Evolutionary conservation across 2,113 vertebrate genomes (phyloP).

Genomic region (Chelonoidis abingdonii): DNA sequence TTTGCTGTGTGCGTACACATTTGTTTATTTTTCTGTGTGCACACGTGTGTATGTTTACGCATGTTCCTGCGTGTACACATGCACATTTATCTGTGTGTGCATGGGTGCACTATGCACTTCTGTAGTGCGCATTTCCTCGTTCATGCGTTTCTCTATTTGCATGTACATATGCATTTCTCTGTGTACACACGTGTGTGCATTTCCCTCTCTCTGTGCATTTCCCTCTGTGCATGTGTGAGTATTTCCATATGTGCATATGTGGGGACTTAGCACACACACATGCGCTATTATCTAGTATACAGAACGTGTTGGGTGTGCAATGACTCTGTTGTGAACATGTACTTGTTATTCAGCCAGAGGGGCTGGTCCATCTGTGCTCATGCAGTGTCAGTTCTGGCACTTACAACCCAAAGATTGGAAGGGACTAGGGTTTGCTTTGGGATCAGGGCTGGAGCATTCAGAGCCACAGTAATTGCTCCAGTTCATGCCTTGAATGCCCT

Average conservation of each 20-base stretch:
- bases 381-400: neutral
- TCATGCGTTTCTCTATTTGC: neutral
- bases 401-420: neutral
- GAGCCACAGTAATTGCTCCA: neutral
- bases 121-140: neutral
- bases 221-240: neutral
- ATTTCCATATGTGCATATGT: neutral
- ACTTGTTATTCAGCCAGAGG: neutral
- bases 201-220: slow-evolving; percentile 5
- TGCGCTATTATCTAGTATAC: neutral
- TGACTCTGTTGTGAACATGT: too few species aligned
- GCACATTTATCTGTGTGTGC: neutral
- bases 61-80: too few species aligned
- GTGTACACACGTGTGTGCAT: neutral
- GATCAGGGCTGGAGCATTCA: neutral
- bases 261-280: neutral
- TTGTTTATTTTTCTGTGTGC: neutral
- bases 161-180: neutral
- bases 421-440: neutral
- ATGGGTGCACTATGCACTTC: neutral
- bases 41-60: too few species aligned
- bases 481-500: neutral
- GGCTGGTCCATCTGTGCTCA: too few species aligned
- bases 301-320: neutral
- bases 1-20: neutral